phyloP scores from a whole-genome alignment of 2,888 invertebrate genomes.

The Heteromurus nitidus region DNA sequence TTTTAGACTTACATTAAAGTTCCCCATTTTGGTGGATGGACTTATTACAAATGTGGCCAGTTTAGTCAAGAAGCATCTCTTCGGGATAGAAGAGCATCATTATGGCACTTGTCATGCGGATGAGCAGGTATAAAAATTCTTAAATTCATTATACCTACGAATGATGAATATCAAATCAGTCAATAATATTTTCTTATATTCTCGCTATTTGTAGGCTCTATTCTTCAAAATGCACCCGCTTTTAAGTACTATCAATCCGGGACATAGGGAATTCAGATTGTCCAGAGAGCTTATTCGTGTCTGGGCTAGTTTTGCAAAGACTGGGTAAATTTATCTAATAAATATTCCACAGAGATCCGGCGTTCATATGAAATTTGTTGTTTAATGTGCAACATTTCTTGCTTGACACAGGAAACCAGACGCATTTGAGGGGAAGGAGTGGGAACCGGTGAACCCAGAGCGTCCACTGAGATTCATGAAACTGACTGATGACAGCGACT shows the following conservation, averaged over 20 bases:
- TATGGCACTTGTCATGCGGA: constrained; percentile 61
- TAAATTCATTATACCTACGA: too few relatives aligned
- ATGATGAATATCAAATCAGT: too few relatives aligned
- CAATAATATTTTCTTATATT: not conserved
- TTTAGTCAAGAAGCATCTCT: constrained; percentile 45
- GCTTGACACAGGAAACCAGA: constrained; percentile 35
- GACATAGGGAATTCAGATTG: constrained; percentile 55
- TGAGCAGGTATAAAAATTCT: constrained; percentile 33
- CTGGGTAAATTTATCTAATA: constrained; percentile 52
- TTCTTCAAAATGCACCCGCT: constrained; percentile 66
- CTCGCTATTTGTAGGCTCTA: constrained; percentile 39
- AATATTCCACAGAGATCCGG: not conserved
- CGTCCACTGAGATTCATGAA: constrained; percentile 58
- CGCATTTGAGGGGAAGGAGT: constrained; percentile 46
- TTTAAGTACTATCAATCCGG: constrained; percentile 55
- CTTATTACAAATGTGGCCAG: constrained; percentile 42
- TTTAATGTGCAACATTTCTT: not conserved
- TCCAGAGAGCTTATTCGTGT: constrained; percentile 54
- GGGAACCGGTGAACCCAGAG: constrained; percentile 45
- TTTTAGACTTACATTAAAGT: constrained; percentile 51
- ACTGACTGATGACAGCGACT: constrained; percentile 47
- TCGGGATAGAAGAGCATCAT: constrained; percentile 55
- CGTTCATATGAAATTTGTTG: not conserved
- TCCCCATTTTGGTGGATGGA: constrained; percentile 63
- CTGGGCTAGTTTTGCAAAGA: constrained; percentile 63